These are phyloP conservation scores for Pygathrix nemaeus DNA, from an alignment of 2,113 vertebrate genomes.

Conservation along the genomic window DNA sequence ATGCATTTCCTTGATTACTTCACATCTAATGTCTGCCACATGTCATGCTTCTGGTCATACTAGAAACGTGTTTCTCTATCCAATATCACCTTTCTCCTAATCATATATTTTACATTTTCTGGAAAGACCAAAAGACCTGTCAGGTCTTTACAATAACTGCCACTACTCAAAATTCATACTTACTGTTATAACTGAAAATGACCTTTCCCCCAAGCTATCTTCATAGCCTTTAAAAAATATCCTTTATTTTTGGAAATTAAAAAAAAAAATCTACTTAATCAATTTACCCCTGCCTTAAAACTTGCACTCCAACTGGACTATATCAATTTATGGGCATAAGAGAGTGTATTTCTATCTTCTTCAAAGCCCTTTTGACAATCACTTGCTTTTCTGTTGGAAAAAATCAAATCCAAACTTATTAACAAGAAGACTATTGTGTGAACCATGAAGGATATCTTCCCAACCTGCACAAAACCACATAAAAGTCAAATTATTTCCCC, in stretches of 20 bases:
- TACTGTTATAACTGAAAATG: background rate
- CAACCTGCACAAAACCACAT: background rate
- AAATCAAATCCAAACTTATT: background rate
- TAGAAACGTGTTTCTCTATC: background rate
- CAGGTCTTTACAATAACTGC: background rate
- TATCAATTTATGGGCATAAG: background rate
- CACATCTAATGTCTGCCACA: background rate
- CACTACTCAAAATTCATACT: background rate
- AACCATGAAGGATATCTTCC: background rate
- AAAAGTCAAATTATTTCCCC: background rate
- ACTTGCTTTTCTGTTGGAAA: background rate
- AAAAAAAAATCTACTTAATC: background rate
- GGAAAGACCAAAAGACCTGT: background rate
- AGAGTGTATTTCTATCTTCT: background rate
- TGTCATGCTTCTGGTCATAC: background rate
- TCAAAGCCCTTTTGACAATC: background rate
- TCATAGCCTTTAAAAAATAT: background rate
- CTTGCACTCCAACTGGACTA: background rate
- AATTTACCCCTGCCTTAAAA: background rate
- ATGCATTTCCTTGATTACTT: background rate
- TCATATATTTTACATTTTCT: background rate
- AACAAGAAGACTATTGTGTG: background rate
- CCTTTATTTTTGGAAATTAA: background rate
- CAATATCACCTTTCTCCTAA: background rate
- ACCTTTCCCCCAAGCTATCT: background rate